Conservation (phyloP, 2,113 vertebrate genomes). For the Uria lomvia region DNA sequence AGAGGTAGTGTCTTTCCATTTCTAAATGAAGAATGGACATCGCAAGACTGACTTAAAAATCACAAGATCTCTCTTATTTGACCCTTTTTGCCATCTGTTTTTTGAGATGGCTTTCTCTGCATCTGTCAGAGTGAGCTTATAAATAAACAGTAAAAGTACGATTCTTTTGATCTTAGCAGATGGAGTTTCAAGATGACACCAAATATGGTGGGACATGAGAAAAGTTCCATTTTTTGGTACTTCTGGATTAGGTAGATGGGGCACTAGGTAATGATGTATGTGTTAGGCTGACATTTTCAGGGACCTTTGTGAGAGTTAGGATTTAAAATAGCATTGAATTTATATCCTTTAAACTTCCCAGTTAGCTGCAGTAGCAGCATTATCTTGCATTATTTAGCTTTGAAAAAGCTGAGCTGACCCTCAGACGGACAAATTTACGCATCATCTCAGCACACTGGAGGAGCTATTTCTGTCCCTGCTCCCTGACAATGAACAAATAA, state of each 20-base stretch:
- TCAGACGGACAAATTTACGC: not conserved
- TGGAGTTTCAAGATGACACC: not conserved
- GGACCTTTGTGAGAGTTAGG: not conserved
- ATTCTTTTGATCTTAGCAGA: not conserved
- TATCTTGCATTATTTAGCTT: not conserved
- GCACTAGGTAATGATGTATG: not conserved
- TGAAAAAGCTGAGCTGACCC: not conserved
- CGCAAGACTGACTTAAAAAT: not conserved
- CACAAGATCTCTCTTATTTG: not conserved
- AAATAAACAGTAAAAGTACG: not conserved
- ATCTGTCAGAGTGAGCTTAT: not conserved
- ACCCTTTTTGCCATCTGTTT: not conserved
- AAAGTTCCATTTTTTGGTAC: not conserved
- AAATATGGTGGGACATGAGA: not conserved
- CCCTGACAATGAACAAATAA: constrained; percentile 47
- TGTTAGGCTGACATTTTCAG: not conserved
- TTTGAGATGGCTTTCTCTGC: not conserved
- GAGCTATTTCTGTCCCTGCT: constrained; percentile 26
- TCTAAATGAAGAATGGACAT: not conserved
- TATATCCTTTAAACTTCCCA: not conserved
- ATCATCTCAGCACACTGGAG: not conserved
- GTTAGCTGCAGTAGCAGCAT: not conserved
- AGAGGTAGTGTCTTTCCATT: not conserved
- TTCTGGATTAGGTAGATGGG: not conserved
- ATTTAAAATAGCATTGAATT: not conserved